Percentiles rank a stretch among this genome's conserved stretches.
phyloP scores from a whole-genome alignment of 30 jellyfish, hydroid and myxozoan genomes.

The Turritopsis rubra region DNA sequence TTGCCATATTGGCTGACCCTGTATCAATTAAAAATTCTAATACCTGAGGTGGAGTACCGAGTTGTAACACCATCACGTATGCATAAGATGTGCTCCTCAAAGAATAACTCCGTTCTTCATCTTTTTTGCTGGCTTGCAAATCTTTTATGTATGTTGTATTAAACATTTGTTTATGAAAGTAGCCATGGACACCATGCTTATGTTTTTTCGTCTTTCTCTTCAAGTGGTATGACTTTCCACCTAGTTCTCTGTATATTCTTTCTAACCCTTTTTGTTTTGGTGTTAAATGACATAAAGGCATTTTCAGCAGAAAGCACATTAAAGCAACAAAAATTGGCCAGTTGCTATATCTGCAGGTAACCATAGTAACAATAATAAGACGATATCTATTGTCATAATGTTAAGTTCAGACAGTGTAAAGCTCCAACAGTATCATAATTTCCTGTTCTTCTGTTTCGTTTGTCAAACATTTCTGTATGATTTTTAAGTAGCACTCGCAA shows the following conservation, averaged over 20 bases:
- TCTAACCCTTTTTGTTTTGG: not conserved
- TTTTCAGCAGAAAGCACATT: not conserved
- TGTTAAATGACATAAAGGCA: not conserved
- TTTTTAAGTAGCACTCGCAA: not conserved
- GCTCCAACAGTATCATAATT: too few relatives aligned
- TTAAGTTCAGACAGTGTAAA: too few relatives aligned
- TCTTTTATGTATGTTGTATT: not conserved
- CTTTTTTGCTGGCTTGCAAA: not conserved
- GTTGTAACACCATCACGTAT: slow-evolving; percentile 74
- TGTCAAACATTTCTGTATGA: not conserved
- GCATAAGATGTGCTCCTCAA: slow-evolving; percentile 93
- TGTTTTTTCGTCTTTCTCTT: slow-evolving; percentile 71
- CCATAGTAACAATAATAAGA: not conserved
- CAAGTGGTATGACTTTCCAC: slow-evolving; percentile 59
- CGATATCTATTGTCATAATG: not conserved
- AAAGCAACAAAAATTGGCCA: not conserved
- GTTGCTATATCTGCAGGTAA: not conserved
- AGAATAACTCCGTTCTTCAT: slow-evolving; percentile 13
- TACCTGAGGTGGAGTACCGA: slow-evolving; percentile 92
- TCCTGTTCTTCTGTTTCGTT: not conserved
- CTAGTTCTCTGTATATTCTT: slow-evolving; percentile 18
- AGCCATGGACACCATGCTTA: slow-evolving; percentile 26
- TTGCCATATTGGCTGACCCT: slow-evolving; percentile 97
- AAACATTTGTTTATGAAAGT: not conserved
- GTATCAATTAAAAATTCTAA: slow-evolving; percentile 87